A percentile compares a stretch with the other conserved stretches of the same genome.
Conservation (phyloP, 2,888 invertebrate genomes). For the Malthinus seriepunctatus region DNA sequence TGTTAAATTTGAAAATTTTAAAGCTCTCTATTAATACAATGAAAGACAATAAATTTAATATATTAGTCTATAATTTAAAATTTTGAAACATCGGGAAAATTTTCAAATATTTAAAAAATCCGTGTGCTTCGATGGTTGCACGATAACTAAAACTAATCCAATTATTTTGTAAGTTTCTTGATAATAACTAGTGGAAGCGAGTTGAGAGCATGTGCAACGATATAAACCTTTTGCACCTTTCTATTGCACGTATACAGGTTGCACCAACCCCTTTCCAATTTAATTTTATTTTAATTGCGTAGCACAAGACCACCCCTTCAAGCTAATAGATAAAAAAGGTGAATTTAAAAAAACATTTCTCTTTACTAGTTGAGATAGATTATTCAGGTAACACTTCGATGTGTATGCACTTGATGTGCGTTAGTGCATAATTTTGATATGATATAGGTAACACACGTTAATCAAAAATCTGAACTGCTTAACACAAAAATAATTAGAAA, state of each 20-base stretch:
- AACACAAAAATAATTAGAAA: no score
- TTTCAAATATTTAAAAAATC: not conserved
- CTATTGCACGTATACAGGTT: slow-evolving; percentile 32
- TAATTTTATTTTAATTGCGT: slow-evolving; percentile 44
- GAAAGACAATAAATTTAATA: no score
- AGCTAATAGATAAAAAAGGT: slow-evolving; percentile 17
- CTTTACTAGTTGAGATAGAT: no score
- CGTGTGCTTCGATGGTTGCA: slow-evolving; percentile 21
- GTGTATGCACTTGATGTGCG: no score
- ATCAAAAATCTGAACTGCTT: no score
- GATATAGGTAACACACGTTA: no score
- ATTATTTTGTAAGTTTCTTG: slow-evolving; percentile 48
- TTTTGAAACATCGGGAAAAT: slow-evolving; percentile 4
- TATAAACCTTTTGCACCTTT: slow-evolving; percentile 38
- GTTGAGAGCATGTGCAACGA: slow-evolving; percentile 52
- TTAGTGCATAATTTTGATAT: no score
- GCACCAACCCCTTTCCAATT: slow-evolving; percentile 34
- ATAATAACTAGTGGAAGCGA: slow-evolving; percentile 26
- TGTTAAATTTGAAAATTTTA: not conserved
- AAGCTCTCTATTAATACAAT: slow-evolving; percentile 3
- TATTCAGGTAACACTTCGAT: no score
- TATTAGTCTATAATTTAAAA: not conserved
- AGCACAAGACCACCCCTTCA: slow-evolving; percentile 36
- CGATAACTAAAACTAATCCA: slow-evolving; percentile 49
- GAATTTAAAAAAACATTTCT: not conserved